A percentile compares a stretch with the other conserved stretches of the same genome.
These are phyloP conservation scores for Euura lappo DNA, from an alignment of 1,140 invertebrate species.

Conservation along the genomic window DNA sequence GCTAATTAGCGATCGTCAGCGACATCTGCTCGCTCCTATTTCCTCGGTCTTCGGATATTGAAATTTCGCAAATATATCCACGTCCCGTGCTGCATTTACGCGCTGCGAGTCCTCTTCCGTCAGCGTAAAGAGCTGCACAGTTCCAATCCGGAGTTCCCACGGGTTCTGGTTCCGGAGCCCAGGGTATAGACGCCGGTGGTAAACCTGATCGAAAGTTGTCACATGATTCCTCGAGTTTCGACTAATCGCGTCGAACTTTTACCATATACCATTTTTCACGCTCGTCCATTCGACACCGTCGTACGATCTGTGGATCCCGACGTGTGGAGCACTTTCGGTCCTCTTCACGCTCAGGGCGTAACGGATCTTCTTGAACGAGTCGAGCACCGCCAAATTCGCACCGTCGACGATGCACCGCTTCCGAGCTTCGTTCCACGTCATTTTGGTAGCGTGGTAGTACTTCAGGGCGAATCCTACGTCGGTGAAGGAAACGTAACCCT, in stretches of 20 bases:
- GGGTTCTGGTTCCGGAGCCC: neutral
- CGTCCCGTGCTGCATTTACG: neutral
- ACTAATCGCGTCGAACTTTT: neutral
- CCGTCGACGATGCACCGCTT: neutral
- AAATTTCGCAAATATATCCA: neutral
- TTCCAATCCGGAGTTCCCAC: neutral
- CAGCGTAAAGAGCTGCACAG: neutral
- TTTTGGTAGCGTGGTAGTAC: neutral
- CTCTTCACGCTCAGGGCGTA: neutral
- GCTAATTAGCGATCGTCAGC: too few species aligned
- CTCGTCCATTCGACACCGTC: neutral
- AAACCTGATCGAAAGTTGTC: neutral
- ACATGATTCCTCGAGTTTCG: neutral
- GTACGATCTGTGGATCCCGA: neutral
- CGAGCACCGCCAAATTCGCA: neutral
- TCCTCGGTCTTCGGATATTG: neutral
- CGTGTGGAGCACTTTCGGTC: neutral
- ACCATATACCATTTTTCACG: neutral
- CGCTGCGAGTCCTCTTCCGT: neutral
- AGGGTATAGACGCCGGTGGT: neutral
- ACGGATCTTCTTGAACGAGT: neutral
- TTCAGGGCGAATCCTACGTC: neutral
- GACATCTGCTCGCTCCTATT: too few species aligned
- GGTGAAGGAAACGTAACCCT: neutral
- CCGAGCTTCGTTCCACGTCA: neutral